Percentiles rank a stretch among this genome's conserved stretches.
Conservation (phyloP, 2,797 vertebrate species). For the Gastrophryne carolinensis region DNA sequence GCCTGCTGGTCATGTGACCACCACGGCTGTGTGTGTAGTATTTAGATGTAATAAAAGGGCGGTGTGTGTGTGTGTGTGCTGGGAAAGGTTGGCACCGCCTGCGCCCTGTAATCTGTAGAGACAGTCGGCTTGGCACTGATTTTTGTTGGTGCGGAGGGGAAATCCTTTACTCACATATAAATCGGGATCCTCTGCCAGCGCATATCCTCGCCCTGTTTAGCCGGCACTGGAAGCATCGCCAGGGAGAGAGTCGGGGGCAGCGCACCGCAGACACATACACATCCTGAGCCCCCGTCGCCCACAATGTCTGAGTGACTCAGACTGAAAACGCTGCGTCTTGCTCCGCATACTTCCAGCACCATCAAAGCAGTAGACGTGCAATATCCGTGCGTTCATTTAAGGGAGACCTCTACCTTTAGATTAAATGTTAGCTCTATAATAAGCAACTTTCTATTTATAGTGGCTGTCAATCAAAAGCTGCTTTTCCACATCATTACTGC, state of each 20-base stretch:
- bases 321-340: constrained; percentile 11
- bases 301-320: constrained; percentile 8
- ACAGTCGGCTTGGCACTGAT: constrained; percentile 28
- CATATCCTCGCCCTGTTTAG: constrained; percentile 31
- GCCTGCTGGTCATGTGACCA: neutral
- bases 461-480: too few species aligned
- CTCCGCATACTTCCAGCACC: too few species aligned
- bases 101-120: constrained; percentile 47
- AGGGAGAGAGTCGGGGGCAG: constrained; percentile 6
- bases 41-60: neutral
- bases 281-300: neutral
- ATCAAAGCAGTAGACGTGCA: too few species aligned
- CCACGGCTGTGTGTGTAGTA: neutral
- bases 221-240: constrained; percentile 7
- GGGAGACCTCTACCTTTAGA: too few species aligned
- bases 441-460: too few species aligned
- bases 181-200: constrained; percentile 39
- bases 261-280: neutral
- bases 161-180: constrained; percentile 44
- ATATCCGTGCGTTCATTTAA: too few species aligned
- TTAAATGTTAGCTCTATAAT: too few species aligned
- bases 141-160: constrained; percentile 44
- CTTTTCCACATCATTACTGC: too few species aligned
- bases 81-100: constrained; percentile 28
- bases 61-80: constrained; percentile 9